These are phyloP conservation scores for Phalacrocorax aristotelis DNA, from an alignment of 2,113 vertebrate genomes.

Conservation along the genomic window DNA sequence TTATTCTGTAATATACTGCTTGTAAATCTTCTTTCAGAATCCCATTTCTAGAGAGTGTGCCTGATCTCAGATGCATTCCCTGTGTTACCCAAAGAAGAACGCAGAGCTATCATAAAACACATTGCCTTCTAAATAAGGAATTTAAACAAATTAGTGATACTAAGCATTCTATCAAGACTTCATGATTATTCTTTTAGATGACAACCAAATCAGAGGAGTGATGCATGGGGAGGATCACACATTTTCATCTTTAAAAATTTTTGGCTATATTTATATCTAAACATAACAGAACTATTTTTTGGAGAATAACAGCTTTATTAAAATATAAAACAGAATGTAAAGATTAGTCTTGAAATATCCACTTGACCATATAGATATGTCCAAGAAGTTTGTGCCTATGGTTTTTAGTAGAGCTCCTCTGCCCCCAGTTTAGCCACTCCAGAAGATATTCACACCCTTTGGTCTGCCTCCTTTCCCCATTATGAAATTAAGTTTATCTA, in stretches of 20 bases:
- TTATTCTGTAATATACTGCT: neutral
- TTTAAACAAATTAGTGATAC: neutral
- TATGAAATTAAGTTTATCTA: neutral
- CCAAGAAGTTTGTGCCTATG: neutral
- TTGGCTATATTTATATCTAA: neutral
- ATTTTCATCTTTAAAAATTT: neutral
- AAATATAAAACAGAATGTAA: neutral
- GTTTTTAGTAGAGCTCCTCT: neutral
- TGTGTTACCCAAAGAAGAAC: neutral
- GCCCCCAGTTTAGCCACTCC: fast-evolving
- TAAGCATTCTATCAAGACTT: neutral
- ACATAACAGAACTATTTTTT: neutral
- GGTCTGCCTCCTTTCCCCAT: neutral
- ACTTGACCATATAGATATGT: neutral
- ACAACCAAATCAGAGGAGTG: neutral
- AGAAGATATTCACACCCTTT: neutral
- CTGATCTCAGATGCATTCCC: neutral
- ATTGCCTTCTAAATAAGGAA: neutral
- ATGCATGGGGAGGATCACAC: neutral
- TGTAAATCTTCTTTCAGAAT: neutral
- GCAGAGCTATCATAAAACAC: neutral
- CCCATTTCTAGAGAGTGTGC: neutral
- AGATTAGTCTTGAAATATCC: neutral
- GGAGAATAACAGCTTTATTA: neutral
- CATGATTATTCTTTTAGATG: neutral